Evolutionary conservation across 2,888 invertebrate genomes (phyloP), one percentile per base, ranked within the genome.

Genomic region (Hyposoter dolosus): DNA sequence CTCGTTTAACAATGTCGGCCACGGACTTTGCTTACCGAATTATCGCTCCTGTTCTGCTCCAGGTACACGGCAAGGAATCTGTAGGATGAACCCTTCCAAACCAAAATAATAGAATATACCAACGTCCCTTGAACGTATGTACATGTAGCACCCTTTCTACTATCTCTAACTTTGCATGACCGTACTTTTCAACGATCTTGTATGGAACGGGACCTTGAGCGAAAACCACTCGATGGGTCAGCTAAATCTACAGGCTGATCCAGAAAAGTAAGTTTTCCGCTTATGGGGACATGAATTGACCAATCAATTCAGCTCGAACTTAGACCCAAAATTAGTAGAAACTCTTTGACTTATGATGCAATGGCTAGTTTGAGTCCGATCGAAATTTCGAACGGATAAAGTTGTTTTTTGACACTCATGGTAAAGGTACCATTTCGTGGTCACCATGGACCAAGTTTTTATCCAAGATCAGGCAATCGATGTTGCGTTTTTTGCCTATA

Each of bases 111-210:
- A 80, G 72, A 87, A 79, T 66, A 53, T 43, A 23, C 56, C 56
- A 75, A n/a, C 69, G 65, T 60, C 35, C 82, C 76, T 68, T 75
- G 43, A 69, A 66, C 69, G 75, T 68, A 66, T 65, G 75, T 68
- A 53, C 10, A 19, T 35, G 35, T 5, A 10, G 12, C 60, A 28
- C 63, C 74, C 82, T 74, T 78, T 60, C 5, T 71, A 50, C 56
- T 76, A 47, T 77, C 77, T 66, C 72, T 66, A 60, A 43, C 75
- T 63, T 43, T 15, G 65, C 68, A 78, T 88, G 87, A 89, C 82
- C 85, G 89, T 88, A 89, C 89, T 90, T 90, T 91, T 91, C 91
- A 91, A 91, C 92, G 89, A 91, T 88, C 90, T 89, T 91, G 92
- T 92, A 87, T 75, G 17, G 66, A 81, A 43, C 77, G 32, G 74